Evolutionary conservation across 2,888 invertebrate species (phyloP).

Genomic region (Neoaliturus tenellus): DNA sequence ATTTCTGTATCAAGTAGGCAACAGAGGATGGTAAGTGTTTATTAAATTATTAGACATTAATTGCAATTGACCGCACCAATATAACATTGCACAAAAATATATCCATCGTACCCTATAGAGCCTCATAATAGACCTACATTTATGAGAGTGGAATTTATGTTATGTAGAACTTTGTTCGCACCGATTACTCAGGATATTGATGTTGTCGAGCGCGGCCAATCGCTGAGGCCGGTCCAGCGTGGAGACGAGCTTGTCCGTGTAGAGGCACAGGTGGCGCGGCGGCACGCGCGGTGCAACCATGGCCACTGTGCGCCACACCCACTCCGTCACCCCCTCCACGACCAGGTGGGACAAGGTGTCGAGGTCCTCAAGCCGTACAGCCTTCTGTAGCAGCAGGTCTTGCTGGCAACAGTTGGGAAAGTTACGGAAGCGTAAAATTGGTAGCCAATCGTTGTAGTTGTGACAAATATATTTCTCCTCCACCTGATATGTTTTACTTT

Average conservation of each 20-base stretch:
- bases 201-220: background rate
- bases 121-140: no score
- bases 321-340: slow-evolving; percentile 46
- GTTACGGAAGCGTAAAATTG: background rate
- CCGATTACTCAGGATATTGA: background rate
- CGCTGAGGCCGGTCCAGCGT: background rate
- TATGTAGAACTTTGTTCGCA: background rate
- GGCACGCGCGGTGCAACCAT: slow-evolving; percentile 59
- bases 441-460: background rate
- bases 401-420: slow-evolving; percentile 56
- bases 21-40: no score
- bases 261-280: slow-evolving; percentile 58
- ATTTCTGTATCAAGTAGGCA: no score
- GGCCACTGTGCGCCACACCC: slow-evolving; percentile 60
- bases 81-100: no score
- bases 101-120: no score
- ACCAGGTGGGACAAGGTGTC: slow-evolving; percentile 60
- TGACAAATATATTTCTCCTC: no score
- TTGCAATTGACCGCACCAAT: no score
- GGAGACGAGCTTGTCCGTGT: slow-evolving; percentile 56
- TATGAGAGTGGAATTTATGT: no score
- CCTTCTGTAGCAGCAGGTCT: slow-evolving; percentile 61
- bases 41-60: no score
- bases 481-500: no score
- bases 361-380: slow-evolving; percentile 58